Conservation (phyloP, 2,113 vertebrate species). For the Octodon degus region DNA sequence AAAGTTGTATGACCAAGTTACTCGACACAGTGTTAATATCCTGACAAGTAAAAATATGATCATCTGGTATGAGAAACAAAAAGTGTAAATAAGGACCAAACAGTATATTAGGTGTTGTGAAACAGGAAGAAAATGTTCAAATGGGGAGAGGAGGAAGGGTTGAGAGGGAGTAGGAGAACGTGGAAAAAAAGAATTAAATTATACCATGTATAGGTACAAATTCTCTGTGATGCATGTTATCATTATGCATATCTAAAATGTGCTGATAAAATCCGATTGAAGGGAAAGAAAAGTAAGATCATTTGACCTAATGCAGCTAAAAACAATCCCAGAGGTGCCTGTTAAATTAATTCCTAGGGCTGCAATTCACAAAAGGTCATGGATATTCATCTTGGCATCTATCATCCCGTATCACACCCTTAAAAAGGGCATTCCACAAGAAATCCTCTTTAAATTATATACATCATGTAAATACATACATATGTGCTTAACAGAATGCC, state of each 20-base stretch:
- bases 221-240: background rate
- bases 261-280: background rate
- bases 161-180: too few species aligned
- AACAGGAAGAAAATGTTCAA: background rate
- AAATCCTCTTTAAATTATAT: background rate
- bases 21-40: background rate
- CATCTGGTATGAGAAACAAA: background rate
- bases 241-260: background rate
- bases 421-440: background rate
- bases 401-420: background rate
- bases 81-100: background rate
- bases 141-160: background rate
- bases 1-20: background rate
- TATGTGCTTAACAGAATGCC: background rate
- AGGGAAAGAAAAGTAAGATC: background rate
- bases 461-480: background rate
- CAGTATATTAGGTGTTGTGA: background rate
- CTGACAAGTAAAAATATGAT: background rate
- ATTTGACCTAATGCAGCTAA: background rate
- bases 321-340: background rate
- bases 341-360: background rate
- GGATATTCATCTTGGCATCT: background rate
- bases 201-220: background rate
- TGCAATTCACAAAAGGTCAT: background rate
- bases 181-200: background rate